Evolutionary conservation across 2,888 invertebrate species (phyloP).

Genomic region (Cerceris rybyensis): DNA sequence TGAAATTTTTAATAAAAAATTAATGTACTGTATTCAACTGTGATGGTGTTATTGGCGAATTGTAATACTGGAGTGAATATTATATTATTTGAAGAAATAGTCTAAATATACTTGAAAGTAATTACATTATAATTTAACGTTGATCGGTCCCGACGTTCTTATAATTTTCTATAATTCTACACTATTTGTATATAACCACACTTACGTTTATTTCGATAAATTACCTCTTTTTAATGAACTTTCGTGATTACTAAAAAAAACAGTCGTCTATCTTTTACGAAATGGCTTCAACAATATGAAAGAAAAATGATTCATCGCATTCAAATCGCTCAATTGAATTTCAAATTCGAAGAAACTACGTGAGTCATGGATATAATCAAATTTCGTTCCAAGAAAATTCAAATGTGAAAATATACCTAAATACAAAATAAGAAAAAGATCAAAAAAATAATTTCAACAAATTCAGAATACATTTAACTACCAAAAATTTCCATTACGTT

Average conservation of each 20-base stretch:
- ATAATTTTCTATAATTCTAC: too few relatives aligned
- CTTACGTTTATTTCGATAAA: too few relatives aligned
- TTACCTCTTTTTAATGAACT: too few relatives aligned
- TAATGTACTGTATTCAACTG: too few relatives aligned
- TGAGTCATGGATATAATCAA: not conserved
- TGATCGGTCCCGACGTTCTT: too few relatives aligned
- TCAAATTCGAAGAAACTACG: constrained; percentile 18
- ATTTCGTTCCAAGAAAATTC: not conserved
- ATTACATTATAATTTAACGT: too few relatives aligned
- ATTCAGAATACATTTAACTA: not conserved
- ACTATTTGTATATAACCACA: too few relatives aligned
- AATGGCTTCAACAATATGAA: not conserved
- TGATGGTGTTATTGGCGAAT: too few relatives aligned
- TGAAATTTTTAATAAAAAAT: too few relatives aligned
- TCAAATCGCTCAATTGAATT: not conserved
- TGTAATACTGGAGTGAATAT: too few relatives aligned
- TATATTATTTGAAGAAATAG: too few relatives aligned
- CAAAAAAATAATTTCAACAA: not conserved
- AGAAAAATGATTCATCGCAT: not conserved
- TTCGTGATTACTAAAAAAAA: not conserved
- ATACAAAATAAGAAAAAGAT: not conserved
- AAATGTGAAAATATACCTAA: not conserved
- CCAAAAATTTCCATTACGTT: not conserved
- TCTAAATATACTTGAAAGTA: too few relatives aligned
- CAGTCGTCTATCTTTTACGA: not conserved